Evolutionary conservation across 2,797 vertebrate species (phyloP).

Genomic region (Sebastes steindachneri): DNA sequence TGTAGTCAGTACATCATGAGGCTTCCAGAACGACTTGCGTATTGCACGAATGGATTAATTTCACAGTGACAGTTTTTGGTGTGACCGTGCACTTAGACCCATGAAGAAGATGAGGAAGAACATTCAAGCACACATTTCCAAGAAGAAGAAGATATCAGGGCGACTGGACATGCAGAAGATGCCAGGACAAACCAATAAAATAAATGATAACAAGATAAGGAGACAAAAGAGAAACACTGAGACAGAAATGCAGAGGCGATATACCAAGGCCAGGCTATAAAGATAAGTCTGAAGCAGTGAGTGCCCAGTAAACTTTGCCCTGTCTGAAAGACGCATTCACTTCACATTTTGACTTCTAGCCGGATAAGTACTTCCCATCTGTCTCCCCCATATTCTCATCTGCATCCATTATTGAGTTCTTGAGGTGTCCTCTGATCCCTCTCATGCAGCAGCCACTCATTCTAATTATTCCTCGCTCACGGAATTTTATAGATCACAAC

Average conservation of each 20-base stretch:
- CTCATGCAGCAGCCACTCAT: slow-evolving; percentile 40
- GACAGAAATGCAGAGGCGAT: not conserved
- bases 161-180: not conserved
- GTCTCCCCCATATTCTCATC: not conserved
- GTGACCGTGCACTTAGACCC: not conserved
- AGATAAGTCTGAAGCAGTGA: not conserved
- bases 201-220: not conserved
- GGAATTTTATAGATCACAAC: slow-evolving; percentile 2
- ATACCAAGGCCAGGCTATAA: not conserved
- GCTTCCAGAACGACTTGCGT: not conserved
- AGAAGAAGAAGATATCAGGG: not conserved
- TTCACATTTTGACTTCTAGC: slow-evolving; percentile 11
- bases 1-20: not conserved
- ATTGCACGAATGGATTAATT: not conserved
- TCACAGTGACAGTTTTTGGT: not conserved
- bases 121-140: not conserved
- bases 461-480: slow-evolving; percentile 37
- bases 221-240: not conserved
- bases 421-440: slow-evolving; percentile 29
- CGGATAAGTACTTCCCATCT: not conserved
- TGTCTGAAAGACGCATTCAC: not conserved
- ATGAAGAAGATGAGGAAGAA: not conserved
- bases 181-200: not conserved
- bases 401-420: slow-evolving; percentile 23
- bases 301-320: not conserved